These are phyloP conservation scores for Scylla paramamosain DNA, from an alignment of 1,140 invertebrate species.

Conservation along the genomic window DNA sequence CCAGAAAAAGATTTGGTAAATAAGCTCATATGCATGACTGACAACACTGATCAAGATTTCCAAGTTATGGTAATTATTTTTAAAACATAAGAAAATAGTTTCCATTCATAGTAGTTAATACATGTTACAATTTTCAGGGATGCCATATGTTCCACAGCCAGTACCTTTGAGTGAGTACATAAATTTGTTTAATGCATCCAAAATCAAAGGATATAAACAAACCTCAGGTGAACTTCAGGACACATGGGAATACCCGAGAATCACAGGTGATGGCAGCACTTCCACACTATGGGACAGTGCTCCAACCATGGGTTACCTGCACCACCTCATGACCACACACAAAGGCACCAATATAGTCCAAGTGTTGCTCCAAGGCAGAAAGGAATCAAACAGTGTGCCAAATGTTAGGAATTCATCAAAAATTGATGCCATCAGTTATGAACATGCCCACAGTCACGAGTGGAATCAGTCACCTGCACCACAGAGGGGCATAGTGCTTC, in stretches of 20 bases:
- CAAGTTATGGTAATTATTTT: no score
- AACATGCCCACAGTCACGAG: background rate
- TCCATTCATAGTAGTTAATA: background rate
- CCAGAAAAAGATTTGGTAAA: constrained; percentile 66
- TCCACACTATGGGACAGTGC: constrained; percentile 70
- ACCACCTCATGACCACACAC: background rate
- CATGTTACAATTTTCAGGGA: constrained; percentile 24
- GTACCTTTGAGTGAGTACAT: constrained; percentile 62
- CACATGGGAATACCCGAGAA: constrained; percentile 16
- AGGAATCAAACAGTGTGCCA: background rate
- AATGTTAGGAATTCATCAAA: background rate
- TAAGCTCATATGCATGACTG: background rate
- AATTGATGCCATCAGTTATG: background rate
- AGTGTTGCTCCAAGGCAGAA: background rate
- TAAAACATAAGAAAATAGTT: no score
- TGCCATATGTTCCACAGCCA: constrained; percentile 47
- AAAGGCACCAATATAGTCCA: background rate
- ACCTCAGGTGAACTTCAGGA: background rate
- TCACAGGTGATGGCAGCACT: constrained; percentile 70
- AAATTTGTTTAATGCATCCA: constrained; percentile 59
- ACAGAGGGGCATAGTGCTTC: constrained; percentile 35
- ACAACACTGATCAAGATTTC: no score
- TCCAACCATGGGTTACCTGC: constrained; percentile 57
- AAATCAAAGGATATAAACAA: constrained; percentile 41
- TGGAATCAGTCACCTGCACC: background rate